These are phyloP conservation scores for Tympanoctomys barrerae DNA, from an alignment of 2,797 vertebrate species.

Conservation along the genomic window DNA sequence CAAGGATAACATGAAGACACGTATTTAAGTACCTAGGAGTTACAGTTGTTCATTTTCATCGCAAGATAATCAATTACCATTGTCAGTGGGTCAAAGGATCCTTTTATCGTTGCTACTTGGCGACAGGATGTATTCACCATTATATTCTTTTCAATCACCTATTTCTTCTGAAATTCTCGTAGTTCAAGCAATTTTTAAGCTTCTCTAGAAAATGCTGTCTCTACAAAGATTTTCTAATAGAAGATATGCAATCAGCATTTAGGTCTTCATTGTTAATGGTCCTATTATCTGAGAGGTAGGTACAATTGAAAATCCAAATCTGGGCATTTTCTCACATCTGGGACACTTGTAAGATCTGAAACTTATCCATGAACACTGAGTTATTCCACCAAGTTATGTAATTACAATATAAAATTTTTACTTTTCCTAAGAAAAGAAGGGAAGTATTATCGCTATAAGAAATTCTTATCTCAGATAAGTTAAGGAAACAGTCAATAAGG, in stretches of 20 bases:
- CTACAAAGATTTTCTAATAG: slow-evolving; percentile 66
- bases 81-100: slow-evolving; percentile 65
- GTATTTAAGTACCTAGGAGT: slow-evolving; percentile 55
- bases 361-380: neutral
- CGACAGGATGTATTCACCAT: slow-evolving; percentile 61
- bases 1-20: slow-evolving; percentile 6
- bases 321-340: neutral
- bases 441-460: neutral
- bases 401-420: neutral
- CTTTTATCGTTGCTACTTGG: slow-evolving; percentile 70
- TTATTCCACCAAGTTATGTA: neutral
- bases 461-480: neutral
- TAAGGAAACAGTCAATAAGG: slow-evolving; percentile 5
- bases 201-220: slow-evolving; percentile 68
- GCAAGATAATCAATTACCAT: slow-evolving; percentile 78
- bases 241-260: slow-evolving; percentile 65
- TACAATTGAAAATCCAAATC: neutral
- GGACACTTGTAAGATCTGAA: slow-evolving; percentile 7
- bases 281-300: slow-evolving; percentile 55
- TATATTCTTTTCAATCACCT: slow-evolving; percentile 73
- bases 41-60: slow-evolving; percentile 68
- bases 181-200: slow-evolving; percentile 70
- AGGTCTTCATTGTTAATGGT: slow-evolving; percentile 46
- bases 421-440: neutral
- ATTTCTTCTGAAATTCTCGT: slow-evolving; percentile 68